Conservation (phyloP, 2,797 vertebrate genomes). For the Sitta carolinensis region DNA sequence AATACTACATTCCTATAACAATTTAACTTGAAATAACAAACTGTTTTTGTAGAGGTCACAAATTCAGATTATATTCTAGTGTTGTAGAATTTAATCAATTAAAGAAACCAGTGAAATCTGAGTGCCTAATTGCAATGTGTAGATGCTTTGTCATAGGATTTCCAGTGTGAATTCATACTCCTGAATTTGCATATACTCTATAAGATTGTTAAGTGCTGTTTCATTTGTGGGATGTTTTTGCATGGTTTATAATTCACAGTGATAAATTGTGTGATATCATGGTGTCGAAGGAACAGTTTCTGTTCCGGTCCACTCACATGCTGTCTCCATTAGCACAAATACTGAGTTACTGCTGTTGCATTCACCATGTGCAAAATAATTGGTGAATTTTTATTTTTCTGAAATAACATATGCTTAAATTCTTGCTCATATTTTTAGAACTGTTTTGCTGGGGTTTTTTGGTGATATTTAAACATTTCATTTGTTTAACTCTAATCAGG, state of each 20-base stretch:
- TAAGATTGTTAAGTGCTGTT: background rate
- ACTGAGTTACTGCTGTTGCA: background rate
- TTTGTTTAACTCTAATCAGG: background rate
- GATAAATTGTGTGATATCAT: background rate
- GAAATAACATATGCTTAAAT: background rate
- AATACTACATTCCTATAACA: background rate
- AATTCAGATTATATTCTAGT: background rate
- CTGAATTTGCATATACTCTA: background rate
- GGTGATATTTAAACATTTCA: background rate
- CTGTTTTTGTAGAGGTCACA: background rate
- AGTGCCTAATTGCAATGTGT: background rate
- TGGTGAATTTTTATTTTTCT: background rate
- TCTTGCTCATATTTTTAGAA: background rate
- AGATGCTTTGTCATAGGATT: background rate
- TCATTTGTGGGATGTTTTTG: background rate
- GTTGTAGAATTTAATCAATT: background rate
- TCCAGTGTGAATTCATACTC: background rate
- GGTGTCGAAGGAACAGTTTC: background rate
- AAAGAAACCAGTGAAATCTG: background rate
- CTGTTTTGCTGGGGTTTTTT: background rate
- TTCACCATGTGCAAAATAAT: background rate
- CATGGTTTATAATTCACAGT: background rate
- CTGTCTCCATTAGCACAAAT: background rate
- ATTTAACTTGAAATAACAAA: background rate
- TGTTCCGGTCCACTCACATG: background rate